Evolutionary conservation across 2,113 vertebrate species (phyloP).

Genomic region (Phocoena sinus): DNA sequence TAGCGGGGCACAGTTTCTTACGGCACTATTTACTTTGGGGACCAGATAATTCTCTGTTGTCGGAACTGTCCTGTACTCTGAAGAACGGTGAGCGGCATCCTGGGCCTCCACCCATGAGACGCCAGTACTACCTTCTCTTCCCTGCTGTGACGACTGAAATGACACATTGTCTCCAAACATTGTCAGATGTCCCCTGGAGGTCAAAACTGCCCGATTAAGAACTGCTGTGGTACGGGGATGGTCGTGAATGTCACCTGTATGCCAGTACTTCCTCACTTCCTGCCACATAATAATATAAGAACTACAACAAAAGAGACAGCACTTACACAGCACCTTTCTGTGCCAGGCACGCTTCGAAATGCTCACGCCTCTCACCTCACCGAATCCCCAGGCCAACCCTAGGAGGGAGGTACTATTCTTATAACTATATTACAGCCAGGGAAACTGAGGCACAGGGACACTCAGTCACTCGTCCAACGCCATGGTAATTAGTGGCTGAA

Average conservation of each 20-base stretch:
- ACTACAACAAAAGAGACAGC: too few species aligned
- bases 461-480: not conserved
- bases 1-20: not conserved
- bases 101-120: not conserved
- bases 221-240: not conserved
- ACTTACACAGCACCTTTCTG: not conserved
- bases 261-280: not conserved
- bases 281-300: too few species aligned
- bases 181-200: not conserved
- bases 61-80: not conserved
- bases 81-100: not conserved
- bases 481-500: not conserved
- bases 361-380: not conserved
- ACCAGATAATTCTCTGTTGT: too few species aligned
- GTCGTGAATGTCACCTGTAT: too few species aligned
- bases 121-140: not conserved
- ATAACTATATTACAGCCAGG: too few species aligned
- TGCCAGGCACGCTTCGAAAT: not conserved
- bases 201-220: not conserved
- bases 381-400: not conserved
- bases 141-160: not conserved
- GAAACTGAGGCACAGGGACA: not conserved
- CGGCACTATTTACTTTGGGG: not conserved
- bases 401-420: not conserved
- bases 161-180: not conserved